Percentiles rank a stretch among this genome's conserved stretches.
Evolutionary conservation across 2,797 vertebrate species (phyloP).

Genomic region (Muraenolepis orangiensis): DNA sequence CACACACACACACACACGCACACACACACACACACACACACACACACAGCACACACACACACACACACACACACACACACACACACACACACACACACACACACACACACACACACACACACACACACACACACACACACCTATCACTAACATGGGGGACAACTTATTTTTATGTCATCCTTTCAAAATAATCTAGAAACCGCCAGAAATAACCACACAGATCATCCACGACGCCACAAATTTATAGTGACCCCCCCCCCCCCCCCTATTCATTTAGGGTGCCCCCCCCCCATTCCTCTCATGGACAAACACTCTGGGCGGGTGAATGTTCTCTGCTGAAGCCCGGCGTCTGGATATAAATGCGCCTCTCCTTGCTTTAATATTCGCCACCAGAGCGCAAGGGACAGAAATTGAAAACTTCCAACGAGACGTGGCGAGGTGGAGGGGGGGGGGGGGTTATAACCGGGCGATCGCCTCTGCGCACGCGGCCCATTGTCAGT

Average conservation of each 20-base stretch:
- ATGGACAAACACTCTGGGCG: slow-evolving; percentile 44
- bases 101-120: no score
- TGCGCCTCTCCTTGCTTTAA: slow-evolving; percentile 61
- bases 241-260: neutral
- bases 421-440: slow-evolving; percentile 52
- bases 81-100: no score
- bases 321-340: slow-evolving; percentile 52
- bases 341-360: slow-evolving; percentile 43
- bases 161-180: no score
- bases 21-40: no score
- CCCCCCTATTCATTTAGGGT: neutral
- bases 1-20: no score
- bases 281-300: neutral
- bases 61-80: no score
- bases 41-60: no score
- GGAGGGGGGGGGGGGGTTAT: slow-evolving; percentile 69
- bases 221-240: neutral
- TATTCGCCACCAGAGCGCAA: slow-evolving; percentile 64
- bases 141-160: no score
- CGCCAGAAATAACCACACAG: no score
- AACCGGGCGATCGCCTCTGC: slow-evolving; percentile 73
- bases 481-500: slow-evolving; percentile 71
- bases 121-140: no score
- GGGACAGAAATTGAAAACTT: slow-evolving; percentile 72
- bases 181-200: no score